These are phyloP conservation scores for Drosophila testacea DNA, from an alignment of 2,888 invertebrate genomes.

Conservation along the genomic window DNA sequence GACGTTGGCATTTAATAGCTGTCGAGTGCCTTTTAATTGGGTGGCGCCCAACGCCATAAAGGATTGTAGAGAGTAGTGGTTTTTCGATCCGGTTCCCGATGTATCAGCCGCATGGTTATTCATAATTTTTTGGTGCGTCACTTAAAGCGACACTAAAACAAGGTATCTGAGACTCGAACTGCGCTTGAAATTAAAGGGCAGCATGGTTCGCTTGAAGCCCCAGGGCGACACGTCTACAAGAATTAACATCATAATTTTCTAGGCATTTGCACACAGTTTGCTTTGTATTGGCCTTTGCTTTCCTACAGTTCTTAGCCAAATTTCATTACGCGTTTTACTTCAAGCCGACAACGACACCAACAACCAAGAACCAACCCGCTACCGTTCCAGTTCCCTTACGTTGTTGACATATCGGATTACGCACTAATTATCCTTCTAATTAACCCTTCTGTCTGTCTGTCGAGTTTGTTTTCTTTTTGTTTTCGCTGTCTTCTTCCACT, in stretches of 20 bases:
- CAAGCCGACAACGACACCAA: conserved; percentile 7
- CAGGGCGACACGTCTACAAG: conserved; percentile 22
- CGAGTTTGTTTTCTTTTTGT: conserved; percentile 47
- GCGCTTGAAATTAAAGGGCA: conserved; percentile 21
- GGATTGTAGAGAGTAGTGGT: conserved; percentile 9
- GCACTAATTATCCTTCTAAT: conserved; percentile 84
- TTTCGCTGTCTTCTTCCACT: conserved; percentile 22
- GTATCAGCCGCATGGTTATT: conserved; percentile 55
- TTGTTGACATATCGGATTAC: conserved; percentile 84
- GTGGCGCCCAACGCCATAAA: conserved; percentile 71
- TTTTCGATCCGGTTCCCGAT: conserved; percentile 2
- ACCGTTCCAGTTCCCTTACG: conserved; percentile 14
- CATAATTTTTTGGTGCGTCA: conserved; percentile 56
- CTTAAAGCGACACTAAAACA: conserved; percentile 53
- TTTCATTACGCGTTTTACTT: conserved; percentile 53
- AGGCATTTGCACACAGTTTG: conserved; percentile 48
- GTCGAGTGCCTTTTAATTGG: conserved; percentile 78
- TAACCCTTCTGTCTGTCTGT: conserved; percentile 75
- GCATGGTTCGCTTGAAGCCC: conserved; percentile 4
- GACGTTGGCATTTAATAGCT: conserved; percentile 65
- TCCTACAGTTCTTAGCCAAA: conserved; percentile 43
- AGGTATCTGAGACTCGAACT: conserved; percentile 27
- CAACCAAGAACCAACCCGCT: conserved; percentile 3
- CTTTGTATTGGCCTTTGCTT: conserved; percentile 7
- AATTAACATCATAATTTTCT: conserved; percentile 73